Evolutionary conservation across 2,888 invertebrate species (phyloP).

Genomic region (Ariolimax columbianus): DNA sequence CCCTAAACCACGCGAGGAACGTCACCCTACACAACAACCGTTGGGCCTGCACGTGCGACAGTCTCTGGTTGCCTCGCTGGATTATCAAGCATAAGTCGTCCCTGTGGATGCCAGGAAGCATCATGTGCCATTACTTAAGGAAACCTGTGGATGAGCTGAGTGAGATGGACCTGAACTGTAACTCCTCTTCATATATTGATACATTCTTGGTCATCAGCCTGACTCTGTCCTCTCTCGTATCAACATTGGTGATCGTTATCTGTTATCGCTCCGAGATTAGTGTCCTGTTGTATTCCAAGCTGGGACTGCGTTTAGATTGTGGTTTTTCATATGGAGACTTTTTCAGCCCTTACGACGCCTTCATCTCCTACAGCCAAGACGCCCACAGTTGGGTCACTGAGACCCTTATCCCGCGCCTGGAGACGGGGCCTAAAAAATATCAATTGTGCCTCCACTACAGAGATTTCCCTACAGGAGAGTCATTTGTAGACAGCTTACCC

Average conservation of each 20-base stretch:
- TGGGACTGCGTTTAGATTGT: constrained; percentile 57
- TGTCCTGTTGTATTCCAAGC: constrained; percentile 52
- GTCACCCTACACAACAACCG: constrained; percentile 53
- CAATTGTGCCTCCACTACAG: constrained; percentile 65
- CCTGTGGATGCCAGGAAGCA: constrained; percentile 46
- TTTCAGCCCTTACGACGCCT: constrained; percentile 86
- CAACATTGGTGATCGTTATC: constrained; percentile 43
- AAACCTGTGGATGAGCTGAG: constrained; percentile 47
- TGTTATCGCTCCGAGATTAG: constrained; percentile 48
- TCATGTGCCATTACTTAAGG: constrained; percentile 41
- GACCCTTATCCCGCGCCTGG: constrained; percentile 89
- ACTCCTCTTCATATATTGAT: constrained; percentile 41
- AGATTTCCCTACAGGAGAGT: constrained; percentile 69
- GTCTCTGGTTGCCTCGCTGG: constrained; percentile 54
- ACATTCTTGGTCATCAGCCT: constrained; percentile 45
- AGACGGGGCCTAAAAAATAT: constrained; percentile 83
- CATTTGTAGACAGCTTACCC: constrained; percentile 88
- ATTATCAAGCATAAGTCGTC: constrained; percentile 42
- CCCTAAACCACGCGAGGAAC: constrained; percentile 46
- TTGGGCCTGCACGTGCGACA: constrained; percentile 54
- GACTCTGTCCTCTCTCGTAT: constrained; percentile 48
- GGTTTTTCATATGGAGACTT: constrained; percentile 49
- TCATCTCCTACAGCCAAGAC: constrained; percentile 88
- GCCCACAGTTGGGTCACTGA: constrained; percentile 92
- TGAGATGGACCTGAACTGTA: constrained; percentile 46